Base-by-base conservation (phyloP, 2,797 vertebrate species). In the Delichon dasypus region DNA sequence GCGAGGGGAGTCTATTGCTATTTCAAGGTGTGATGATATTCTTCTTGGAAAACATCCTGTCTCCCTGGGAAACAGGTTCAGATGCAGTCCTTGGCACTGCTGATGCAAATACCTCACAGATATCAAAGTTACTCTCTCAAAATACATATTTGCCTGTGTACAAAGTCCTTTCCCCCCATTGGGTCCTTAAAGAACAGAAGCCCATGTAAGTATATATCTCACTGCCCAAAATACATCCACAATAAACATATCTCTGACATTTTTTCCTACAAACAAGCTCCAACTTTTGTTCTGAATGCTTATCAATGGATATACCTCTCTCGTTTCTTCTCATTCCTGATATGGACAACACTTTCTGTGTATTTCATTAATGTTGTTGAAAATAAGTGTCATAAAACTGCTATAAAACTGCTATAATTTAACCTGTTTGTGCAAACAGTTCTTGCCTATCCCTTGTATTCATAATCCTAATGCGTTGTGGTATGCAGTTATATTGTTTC, bases 21-120 rank as follows among this genome's bases (percentile, higher is more conserved):
- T 96, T 96, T 94, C 93, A 94, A 92, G 90, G 92, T 95, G 92
- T 93, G 87, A 95, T 94, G 88, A 91, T 84, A 77, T 72, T 84
- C 70, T 85, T 93, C 85, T 90, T 78, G 73, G 70, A 94, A 96
- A 84, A 88, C 54, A 71, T 93, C 50, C 79, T 77, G 75, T 96
- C 77, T 96, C 95, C 91, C 76, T 72, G 62, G 93, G 94, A 95
- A 93, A 92, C 88, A 94, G 79, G 60, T 95, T 94, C 76, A 86
- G 64, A 93, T 70, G 78, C 62, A 91, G 79, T 81, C 71, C 89
- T 95, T 91, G 81, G 78, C 47, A 80, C 25, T 62, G 72, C 50
- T 92, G 88, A 92, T 96, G 85, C 57, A 85, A 93, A 96, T 72
- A 75, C 47, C 73, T 94, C 42, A 30, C 47, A 75, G 61, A 23